Evolutionary conservation across 2,888 invertebrate genomes (phyloP).

Genomic region (Xylocampa areola): DNA sequence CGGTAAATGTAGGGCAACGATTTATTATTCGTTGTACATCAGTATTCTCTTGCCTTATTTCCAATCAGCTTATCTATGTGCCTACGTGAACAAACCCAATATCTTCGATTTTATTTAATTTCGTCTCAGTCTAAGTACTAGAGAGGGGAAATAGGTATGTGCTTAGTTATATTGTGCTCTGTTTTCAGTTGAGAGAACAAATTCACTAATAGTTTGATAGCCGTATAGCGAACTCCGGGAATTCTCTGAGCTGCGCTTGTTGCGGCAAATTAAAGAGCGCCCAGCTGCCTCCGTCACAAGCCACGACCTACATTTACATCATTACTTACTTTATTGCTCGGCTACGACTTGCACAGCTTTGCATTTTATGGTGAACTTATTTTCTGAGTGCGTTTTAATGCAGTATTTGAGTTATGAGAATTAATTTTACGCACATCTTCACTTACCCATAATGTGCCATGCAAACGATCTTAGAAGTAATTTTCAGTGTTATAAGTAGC

Average conservation of each 20-base stretch:
- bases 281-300: constrained; percentile 41
- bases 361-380: constrained; percentile 46
- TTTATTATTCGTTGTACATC: background rate
- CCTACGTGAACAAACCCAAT: background rate
- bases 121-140: background rate
- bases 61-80: background rate
- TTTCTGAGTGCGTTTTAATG: constrained; percentile 40
- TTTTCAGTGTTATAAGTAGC: too few relatives aligned
- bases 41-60: background rate
- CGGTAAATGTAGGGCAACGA: too few relatives aligned
- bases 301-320: constrained; percentile 68
- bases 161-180: background rate
- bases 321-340: constrained; percentile 65
- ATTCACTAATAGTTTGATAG: constrained; percentile 35
- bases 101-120: background rate
- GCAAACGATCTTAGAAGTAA: background rate
- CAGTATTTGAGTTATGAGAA: constrained; percentile 22
- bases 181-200: constrained; percentile 30
- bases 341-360: constrained; percentile 53
- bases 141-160: background rate
- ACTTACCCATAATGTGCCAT: constrained; percentile 1
- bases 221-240: constrained; percentile 17
- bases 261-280: constrained; percentile 60
- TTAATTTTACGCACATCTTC: constrained; percentile 6
- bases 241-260: constrained; percentile 42